These are phyloP conservation scores for Caenorhabditis imperialis DNA, from an alignment of 2,888 invertebrate genomes.

Conservation along the genomic window DNA sequence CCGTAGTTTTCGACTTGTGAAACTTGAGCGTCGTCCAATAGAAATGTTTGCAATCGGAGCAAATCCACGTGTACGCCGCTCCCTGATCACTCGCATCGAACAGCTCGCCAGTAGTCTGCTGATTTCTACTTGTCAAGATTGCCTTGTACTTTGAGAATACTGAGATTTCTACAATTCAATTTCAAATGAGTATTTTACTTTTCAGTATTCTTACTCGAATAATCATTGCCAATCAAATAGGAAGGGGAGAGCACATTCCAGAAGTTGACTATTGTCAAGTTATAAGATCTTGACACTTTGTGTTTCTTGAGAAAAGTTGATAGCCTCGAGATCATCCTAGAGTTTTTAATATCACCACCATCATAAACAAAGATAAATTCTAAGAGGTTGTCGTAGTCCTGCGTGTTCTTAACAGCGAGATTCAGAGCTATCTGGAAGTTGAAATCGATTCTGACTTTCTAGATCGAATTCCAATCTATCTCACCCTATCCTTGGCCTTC, in stretches of 20 bases:
- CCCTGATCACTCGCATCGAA: slow-evolving; percentile 39
- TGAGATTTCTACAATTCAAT: slow-evolving; percentile 23
- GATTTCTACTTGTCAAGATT: slow-evolving; percentile 34
- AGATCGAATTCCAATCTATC: neutral
- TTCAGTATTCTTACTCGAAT: slow-evolving; percentile 15
- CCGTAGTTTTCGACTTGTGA: slow-evolving; percentile 27
- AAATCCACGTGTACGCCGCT: slow-evolving; percentile 47
- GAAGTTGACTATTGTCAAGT: slow-evolving; percentile 31
- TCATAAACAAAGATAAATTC: slow-evolving; percentile 46
- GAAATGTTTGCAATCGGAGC: slow-evolving; percentile 39
- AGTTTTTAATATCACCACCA: slow-evolving; percentile 28
- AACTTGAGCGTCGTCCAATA: slow-evolving; percentile 45
- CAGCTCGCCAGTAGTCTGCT: slow-evolving; percentile 43
- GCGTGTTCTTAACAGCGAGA: slow-evolving; percentile 42
- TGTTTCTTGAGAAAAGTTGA: slow-evolving; percentile 23
- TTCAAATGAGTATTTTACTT: neutral
- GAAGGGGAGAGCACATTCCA: slow-evolving; percentile 35
- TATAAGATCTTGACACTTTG: slow-evolving; percentile 1
- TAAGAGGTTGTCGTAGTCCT: slow-evolving; percentile 34
- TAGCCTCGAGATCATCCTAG: slow-evolving; percentile 24
- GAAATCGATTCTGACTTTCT: too few species aligned
- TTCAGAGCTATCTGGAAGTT: slow-evolving; percentile 23
- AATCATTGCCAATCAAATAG: slow-evolving; percentile 42
- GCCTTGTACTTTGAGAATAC: slow-evolving; percentile 47
- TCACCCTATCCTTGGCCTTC: slow-evolving; percentile 5